These are phyloP conservation scores for Gymnoscopelus microlampas DNA, from an alignment of 2,797 vertebrate species.

Conservation along the genomic window DNA sequence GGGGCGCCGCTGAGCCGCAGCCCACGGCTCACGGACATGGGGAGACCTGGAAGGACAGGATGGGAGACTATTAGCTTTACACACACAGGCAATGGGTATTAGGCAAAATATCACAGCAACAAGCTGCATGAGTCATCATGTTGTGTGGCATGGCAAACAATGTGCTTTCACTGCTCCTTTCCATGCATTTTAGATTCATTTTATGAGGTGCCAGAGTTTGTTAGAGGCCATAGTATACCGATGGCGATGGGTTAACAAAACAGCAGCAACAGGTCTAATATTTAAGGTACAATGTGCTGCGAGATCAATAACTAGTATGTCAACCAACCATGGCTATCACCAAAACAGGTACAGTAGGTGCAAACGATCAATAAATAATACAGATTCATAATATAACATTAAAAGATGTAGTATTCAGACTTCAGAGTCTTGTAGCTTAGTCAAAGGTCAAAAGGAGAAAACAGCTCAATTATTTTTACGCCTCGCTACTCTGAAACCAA, in stretches of 20 bases:
- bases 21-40: constrained; percentile 95
- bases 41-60: constrained; percentile 80
- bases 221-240: background rate
- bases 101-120: background rate
- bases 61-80: constrained; percentile 3
- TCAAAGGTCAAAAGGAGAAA: background rate
- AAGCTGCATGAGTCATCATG: constrained; percentile 21
- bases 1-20: constrained; percentile 91
- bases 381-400: background rate
- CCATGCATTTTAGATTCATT: background rate
- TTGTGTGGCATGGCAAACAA: constrained; percentile 20
- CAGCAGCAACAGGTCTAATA: too few species aligned
- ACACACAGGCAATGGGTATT: background rate
- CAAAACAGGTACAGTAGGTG: background rate
- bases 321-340: background rate
- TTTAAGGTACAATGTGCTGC: too few species aligned
- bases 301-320: too few species aligned
- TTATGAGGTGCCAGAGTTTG: background rate
- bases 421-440: too few species aligned
- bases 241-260: background rate
- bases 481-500: background rate
- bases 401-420: too few species aligned
- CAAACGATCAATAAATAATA: background rate
- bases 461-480: background rate
- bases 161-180: background rate